phyloP scores from a whole-genome alignment of 1,140 invertebrate species.

The Aricia agestis region DNA sequence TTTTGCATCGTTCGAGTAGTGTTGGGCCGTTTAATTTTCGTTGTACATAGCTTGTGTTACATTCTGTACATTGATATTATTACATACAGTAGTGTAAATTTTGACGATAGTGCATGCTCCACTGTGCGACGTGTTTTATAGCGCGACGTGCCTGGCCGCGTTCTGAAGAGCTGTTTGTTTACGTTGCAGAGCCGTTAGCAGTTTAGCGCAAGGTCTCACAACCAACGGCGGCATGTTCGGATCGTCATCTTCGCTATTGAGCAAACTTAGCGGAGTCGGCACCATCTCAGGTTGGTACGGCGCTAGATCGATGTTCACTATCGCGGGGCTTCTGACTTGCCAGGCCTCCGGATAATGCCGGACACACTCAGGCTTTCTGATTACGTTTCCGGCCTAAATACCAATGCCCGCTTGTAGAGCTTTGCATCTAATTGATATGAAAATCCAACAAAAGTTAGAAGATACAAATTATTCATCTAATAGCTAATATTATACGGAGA shows the following conservation, averaged over 20 bases:
- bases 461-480: too few relatives aligned
- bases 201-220: constrained; percentile 81
- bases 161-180: constrained; percentile 40
- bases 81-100: constrained; percentile 40
- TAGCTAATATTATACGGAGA: too few relatives aligned
- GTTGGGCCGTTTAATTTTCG: background rate
- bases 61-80: background rate
- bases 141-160: constrained; percentile 17
- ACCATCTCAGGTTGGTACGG: constrained; percentile 69
- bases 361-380: too few relatives aligned
- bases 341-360: too few relatives aligned
- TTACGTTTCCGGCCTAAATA: too few relatives aligned
- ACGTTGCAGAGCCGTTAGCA: constrained; percentile 76
- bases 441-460: too few relatives aligned
- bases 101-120: constrained; percentile 44
- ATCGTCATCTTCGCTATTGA: constrained; percentile 87
- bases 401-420: too few relatives aligned
- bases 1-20: background rate
- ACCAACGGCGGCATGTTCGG: constrained; percentile 88
- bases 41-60: constrained; percentile 12
- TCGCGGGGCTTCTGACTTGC: constrained; percentile 26
- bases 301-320: constrained; percentile 35
- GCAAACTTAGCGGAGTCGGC: constrained; percentile 79
- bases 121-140: constrained; percentile 22
- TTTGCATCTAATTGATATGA: too few relatives aligned